A percentile compares a stretch with the other conserved stretches of the same genome.
phyloP scores from a whole-genome alignment of 2,888 invertebrate species.

The Agrilus mali region DNA sequence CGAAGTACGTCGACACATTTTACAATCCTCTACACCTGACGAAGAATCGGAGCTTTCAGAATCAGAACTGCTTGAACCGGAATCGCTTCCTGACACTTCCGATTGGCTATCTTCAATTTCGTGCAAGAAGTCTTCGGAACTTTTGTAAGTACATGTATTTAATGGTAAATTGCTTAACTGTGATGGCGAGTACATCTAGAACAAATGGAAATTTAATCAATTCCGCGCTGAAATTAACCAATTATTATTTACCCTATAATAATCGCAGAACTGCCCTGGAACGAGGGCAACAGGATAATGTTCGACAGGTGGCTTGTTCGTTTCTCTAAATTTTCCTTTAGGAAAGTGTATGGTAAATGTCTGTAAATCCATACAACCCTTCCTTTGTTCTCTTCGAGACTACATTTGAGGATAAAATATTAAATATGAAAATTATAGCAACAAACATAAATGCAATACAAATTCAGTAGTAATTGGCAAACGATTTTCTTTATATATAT shows the following conservation, averaged over 20 bases:
- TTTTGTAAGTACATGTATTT: conserved; percentile 71
- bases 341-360: conserved; percentile 77
- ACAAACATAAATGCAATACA: background rate
- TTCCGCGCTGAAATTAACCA: too few species aligned
- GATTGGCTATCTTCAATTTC: conserved; percentile 37
- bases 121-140: conserved; percentile 38
- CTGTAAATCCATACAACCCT: conserved; percentile 85
- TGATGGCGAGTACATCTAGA: conserved; percentile 54
- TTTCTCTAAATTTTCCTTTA: conserved; percentile 33
- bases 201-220: conserved; percentile 8
- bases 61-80: conserved; percentile 37
- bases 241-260: conserved; percentile 44
- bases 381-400: conserved; percentile 59
- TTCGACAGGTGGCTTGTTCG: conserved; percentile 42
- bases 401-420: conserved; percentile 11
- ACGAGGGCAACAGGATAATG: conserved; percentile 87
- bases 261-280: conserved; percentile 92
- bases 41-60: conserved; percentile 28
- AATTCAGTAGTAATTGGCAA: background rate
- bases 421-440: conserved; percentile 4
- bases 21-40: conserved; percentile 14
- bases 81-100: conserved; percentile 38
- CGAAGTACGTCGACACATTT: conserved; percentile 6
- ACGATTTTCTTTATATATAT: background rate
- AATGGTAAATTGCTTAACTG: conserved; percentile 88